Evolutionary conservation across 2,888 invertebrate species (phyloP), one percentile per base, ranked within the genome.

Genomic region (Arrhopalites spinosus): DNA sequence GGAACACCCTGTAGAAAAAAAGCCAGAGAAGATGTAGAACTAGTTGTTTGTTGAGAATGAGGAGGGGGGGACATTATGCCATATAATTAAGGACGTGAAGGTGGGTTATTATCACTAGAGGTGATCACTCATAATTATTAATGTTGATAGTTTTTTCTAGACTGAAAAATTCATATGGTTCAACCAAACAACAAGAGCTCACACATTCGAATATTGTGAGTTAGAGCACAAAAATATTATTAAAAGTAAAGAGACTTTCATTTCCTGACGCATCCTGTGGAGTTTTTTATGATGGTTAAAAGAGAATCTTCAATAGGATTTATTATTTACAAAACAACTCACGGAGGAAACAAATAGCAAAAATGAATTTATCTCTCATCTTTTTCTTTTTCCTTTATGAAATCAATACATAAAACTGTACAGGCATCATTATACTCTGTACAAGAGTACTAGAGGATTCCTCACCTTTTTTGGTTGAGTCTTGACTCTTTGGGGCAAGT

Each of bases 91-190:
- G 56, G 53, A 56, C 13, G 13, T 27, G 53, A 70, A 70, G 70
- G 56, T 70, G 70, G 70, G 56, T 70, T 50, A 70, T 70, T 70
- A 70, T 70, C 70, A 53, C 29, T 20, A 59, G 56, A 50, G 70
- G 56, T 70, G 70, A 70, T 70, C 70, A 27, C 27, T 53, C 53
- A 69, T 69, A 50, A 47, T 29, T 69, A n/a, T n/a, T 29, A 27
- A 17, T 69, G 67, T 45, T 1, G 23, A 11, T 36, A 64, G 30
- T 11, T 63, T 15, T 5, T 23, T 20, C 7, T 3, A 36, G 36
- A 7, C 36, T 3, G 11, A 11, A 36, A 5, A 5, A 15, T 53
- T 20, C 53, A 8, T 53, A 53, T 17, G 53, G 5, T 5, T 15
- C 53, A 53, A 5, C 3, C 53, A 53, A 3, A 20, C 53, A 17